Base-by-base conservation (phyloP, 2,888 invertebrate species). In the Nipponacmea schrenckii region DNA sequence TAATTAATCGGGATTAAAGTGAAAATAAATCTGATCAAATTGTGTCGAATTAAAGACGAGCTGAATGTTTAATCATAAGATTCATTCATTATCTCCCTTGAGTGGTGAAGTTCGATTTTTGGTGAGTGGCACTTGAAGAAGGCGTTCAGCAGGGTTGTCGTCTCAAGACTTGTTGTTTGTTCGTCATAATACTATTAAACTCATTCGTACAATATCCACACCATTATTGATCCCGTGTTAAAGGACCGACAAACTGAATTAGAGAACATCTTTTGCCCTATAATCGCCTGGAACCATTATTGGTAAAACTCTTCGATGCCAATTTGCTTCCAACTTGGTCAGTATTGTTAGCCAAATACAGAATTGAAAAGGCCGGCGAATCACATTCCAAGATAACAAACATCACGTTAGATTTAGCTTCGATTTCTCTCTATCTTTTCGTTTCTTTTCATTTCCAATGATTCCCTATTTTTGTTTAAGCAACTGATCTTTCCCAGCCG, bases 211-310 rank as follows among this genome's bases (percentile, higher is more conserved):
- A 56, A 12, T 56, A 56, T 56, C 20, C 56, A 24, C 56, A 56
- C 24, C 2, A 10, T 20, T 24, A 56, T 56, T 15, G 56, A 56
- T 24, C 56, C 2, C 10, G 14, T n/a, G 68, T 48, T 62, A 69
- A 63, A 69, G 68, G 68, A 69, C 68, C 62, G 63, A 69, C 63
- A 63, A 69, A 69, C 68, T 26, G 62, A 63, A 69, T 69, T 69
- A 69, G 68, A 63, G 68, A 63, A 46, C 68, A 69, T 69, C 68
- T 69, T 39, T 63, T 44, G 26, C 62, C 62, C 31, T 27, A 63
- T 69, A 69, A 69, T 69, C 68, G 68, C 48, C 63, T 63, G 27
- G 27, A 63, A 62, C 39, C 63, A 46, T 63, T 62, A 62, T 69
- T 62, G 63, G 62, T 48, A 63, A 63, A 62, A n/a, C 62, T 44